A percentile compares a stretch with the other conserved stretches of the same genome.
These are phyloP conservation scores for Machimus rusticus DNA, from an alignment of 2,888 invertebrate species.

Conservation along the genomic window DNA sequence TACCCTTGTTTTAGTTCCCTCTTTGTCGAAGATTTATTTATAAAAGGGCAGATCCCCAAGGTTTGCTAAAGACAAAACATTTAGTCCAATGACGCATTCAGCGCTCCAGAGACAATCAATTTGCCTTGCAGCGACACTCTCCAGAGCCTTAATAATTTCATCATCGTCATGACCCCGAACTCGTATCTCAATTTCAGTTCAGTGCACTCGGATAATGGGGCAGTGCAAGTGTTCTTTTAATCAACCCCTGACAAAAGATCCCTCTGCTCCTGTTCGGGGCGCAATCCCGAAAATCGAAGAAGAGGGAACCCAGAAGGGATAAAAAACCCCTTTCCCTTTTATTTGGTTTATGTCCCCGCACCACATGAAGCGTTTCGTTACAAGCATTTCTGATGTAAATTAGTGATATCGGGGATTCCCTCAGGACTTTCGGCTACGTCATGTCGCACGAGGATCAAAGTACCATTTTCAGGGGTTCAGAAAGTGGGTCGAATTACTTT, in stretches of 20 bases:
- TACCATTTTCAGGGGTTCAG: neutral
- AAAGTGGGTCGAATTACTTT: slow-evolving; percentile 37
- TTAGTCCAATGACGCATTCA: neutral
- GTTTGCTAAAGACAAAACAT: neutral
- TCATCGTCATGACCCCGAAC: neutral
- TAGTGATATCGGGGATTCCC: slow-evolving; percentile 21
- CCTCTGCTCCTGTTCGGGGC: neutral
- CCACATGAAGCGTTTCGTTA: slow-evolving; percentile 11
- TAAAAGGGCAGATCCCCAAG: neutral
- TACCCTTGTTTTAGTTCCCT: neutral
- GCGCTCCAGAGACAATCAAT: neutral
- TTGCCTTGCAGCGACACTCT: neutral
- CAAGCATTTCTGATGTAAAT: slow-evolving; percentile 19
- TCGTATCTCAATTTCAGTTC: neutral
- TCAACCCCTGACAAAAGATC: neutral
- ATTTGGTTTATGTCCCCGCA: neutral
- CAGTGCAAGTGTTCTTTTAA: slow-evolving; percentile 1
- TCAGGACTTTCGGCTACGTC: neutral
- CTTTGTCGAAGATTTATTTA: neutral
- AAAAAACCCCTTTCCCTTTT: neutral
- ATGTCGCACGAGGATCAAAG: slow-evolving; percentile 2
- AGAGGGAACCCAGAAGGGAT: neutral
- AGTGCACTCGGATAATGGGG: slow-evolving; percentile 7
- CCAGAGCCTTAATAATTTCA: neutral
- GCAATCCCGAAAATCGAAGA: neutral